Evolutionary conservation across 2,797 vertebrate genomes (phyloP).

Genomic region (Tokudaia tokunoshimensis): DNA sequence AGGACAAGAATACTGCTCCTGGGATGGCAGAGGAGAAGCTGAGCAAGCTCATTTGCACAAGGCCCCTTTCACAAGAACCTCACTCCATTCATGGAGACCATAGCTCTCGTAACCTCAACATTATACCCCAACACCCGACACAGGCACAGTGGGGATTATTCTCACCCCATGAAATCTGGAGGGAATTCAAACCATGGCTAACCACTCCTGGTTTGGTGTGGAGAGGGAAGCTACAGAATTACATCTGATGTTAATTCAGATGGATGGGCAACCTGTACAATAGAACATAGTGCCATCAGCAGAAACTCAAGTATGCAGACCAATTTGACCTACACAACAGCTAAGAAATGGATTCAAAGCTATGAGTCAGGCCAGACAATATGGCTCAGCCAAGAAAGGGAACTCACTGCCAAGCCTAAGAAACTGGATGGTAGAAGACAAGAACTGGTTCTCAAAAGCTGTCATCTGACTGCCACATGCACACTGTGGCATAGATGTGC

Average conservation of each 20-base stretch:
- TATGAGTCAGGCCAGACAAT: background rate
- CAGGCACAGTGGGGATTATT: background rate
- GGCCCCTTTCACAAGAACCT: background rate
- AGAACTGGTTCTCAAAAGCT: background rate
- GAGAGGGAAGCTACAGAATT: background rate
- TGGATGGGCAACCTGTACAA: background rate
- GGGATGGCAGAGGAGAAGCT: too few relatives aligned
- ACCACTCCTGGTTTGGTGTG: background rate
- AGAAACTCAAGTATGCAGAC: background rate
- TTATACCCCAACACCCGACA: background rate
- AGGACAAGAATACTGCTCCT: background rate
- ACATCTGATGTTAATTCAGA: background rate
- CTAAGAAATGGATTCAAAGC: slow-evolving; percentile 3
- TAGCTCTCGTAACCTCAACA: background rate
- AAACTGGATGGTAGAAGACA: background rate
- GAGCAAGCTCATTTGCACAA: background rate
- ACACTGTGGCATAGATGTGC: background rate
- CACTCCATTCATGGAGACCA: background rate
- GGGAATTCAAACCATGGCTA: background rate
- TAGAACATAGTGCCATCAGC: background rate
- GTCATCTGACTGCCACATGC: background rate
- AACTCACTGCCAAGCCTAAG: background rate
- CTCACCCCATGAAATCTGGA: background rate
- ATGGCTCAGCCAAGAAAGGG: background rate
- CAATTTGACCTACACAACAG: background rate